These are phyloP conservation scores for Terrapene triunguis DNA, from an alignment of 2,113 vertebrate genomes.

Conservation along the genomic window DNA sequence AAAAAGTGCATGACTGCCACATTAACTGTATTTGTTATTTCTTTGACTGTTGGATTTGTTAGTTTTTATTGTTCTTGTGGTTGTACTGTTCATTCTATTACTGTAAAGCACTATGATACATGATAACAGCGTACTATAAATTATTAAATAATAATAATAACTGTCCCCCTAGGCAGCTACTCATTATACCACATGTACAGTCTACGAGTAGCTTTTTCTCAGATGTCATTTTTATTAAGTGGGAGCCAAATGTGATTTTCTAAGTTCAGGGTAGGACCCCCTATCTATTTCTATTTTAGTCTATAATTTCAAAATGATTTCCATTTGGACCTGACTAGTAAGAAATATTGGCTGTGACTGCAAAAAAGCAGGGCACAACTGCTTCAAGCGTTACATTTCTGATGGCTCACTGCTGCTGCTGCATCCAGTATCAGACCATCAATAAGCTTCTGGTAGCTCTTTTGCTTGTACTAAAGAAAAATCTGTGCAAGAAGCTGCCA, in stretches of 20 bases:
- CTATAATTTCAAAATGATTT: not conserved
- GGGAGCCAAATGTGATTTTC: not conserved
- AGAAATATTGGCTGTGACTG: not conserved
- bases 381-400: not conserved
- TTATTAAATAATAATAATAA: conserved; percentile 31
- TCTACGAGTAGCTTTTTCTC: not conserved
- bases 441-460: accelerated
- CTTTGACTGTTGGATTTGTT: not conserved
- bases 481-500: not conserved
- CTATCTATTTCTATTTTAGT: not conserved
- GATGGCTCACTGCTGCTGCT: not conserved
- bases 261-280: not conserved
- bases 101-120: not conserved
- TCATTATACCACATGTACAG: not conserved
- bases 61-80: conserved; percentile 40
- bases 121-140: not conserved
- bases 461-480: not conserved
- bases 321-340: not conserved
- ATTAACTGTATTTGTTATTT: not conserved
- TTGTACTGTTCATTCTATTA: conserved; percentile 10
- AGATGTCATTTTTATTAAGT: not conserved
- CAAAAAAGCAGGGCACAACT: accelerated
- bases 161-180: accelerated
- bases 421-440: accelerated
- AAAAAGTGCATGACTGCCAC: not conserved